Conservation (phyloP, 2,888 invertebrate genomes). For the Stenoptilia bipunctidactyla region DNA sequence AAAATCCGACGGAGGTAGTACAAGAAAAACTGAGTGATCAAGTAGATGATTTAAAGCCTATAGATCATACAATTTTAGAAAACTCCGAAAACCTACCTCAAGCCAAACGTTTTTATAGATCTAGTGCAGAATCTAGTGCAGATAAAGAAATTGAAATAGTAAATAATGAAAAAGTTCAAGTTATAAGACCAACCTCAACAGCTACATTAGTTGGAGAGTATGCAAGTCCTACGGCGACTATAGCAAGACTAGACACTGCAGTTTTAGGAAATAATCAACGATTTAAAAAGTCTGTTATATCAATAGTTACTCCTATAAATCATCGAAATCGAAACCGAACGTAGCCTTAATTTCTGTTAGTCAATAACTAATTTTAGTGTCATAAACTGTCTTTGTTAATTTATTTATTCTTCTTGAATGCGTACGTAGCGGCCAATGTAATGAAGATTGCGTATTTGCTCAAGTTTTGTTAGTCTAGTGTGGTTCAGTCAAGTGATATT, state of each 20-base stretch:
- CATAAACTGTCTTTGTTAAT: constrained; percentile 42
- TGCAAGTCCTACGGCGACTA: constrained; percentile 36
- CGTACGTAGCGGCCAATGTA: constrained; percentile 15
- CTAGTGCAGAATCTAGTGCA: constrained; percentile 41
- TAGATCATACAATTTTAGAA: constrained; percentile 26
- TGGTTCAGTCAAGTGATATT: constrained; percentile 68
- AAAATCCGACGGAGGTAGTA: constrained; percentile 22
- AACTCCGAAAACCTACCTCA: constrained; percentile 30
- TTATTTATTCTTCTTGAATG: constrained; percentile 36
- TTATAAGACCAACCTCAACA: constrained; percentile 42
- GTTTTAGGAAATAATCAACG: constrained; percentile 38
- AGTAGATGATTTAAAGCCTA: constrained; percentile 30
- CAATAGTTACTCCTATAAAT: constrained; percentile 15
- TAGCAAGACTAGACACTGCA: constrained; percentile 51
- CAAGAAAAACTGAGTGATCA: constrained; percentile 43
- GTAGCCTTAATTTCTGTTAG: constrained; percentile 40
- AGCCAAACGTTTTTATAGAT: constrained; percentile 48
- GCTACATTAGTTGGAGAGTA: constrained; percentile 39
- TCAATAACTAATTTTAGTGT: constrained; percentile 57
- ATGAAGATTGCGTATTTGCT: constrained; percentile 41
- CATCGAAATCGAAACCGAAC: constrained; percentile 19
- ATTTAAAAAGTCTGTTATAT: constrained; percentile 24
- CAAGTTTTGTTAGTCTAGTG: constrained; percentile 26
- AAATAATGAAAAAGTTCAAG: constrained; percentile 53
- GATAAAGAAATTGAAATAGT: constrained; percentile 40